A percentile compares a stretch with the other conserved stretches of the same genome.
These are phyloP conservation scores for Micropoecilia bifurca DNA, from an alignment of 2,797 vertebrate species.

Conservation along the genomic window DNA sequence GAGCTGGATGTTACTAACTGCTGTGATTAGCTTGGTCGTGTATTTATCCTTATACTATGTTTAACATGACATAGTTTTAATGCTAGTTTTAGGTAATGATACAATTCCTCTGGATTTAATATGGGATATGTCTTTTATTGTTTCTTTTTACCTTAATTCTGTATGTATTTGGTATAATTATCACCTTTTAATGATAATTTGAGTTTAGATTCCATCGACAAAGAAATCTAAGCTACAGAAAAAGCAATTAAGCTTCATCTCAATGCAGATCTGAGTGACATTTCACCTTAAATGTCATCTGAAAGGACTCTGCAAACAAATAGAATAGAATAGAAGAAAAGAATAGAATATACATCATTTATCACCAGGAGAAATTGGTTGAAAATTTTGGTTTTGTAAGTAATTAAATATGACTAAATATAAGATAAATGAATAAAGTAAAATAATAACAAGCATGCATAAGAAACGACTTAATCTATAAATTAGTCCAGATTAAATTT, in stretches of 20 bases:
- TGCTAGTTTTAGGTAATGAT: neutral
- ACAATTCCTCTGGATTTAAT: neutral
- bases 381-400: too few species aligned
- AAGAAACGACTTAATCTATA: too few species aligned
- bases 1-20: constrained; percentile 40
- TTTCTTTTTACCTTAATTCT: neutral
- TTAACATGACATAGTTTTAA: neutral
- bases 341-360: too few species aligned
- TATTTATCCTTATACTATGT: neutral
- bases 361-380: too few species aligned
- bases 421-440: too few species aligned
- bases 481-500: too few species aligned
- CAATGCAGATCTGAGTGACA: neutral
- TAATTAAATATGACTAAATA: too few species aligned
- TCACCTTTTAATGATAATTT: neutral
- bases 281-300: neutral
- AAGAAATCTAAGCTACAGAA: neutral
- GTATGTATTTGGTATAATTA: neutral
- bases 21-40: neutral
- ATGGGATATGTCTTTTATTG: neutral
- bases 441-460: too few species aligned
- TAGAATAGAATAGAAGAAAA: too few species aligned
- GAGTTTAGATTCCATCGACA: neutral
- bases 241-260: neutral
- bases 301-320: neutral